A percentile compares a stretch with the other conserved stretches of the same genome.
phyloP scores from a whole-genome alignment of 2,113 vertebrate genomes.

The Paedocypris sp. region DNA sequence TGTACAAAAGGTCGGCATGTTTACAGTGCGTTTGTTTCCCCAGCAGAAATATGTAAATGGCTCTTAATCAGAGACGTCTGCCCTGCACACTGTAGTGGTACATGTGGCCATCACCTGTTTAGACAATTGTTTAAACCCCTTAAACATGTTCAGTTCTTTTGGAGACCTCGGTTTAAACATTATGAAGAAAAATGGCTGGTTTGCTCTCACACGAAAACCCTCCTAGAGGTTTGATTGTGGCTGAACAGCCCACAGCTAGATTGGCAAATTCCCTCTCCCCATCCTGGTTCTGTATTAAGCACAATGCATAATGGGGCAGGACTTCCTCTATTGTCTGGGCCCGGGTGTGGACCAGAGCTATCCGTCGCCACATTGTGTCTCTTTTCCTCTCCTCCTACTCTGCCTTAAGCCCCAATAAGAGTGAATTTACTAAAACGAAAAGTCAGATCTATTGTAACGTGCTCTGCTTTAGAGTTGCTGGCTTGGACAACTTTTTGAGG shows the following conservation, averaged over 20 bases:
- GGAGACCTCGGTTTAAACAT: constrained; percentile 1
- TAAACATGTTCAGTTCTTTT: neutral
- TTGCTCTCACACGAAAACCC: constrained; percentile 6
- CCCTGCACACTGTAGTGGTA: neutral
- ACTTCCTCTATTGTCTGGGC: constrained; percentile 28
- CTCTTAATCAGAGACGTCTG: constrained; percentile 10
- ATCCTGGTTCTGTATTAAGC: constrained; percentile 11
- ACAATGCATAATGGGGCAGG: constrained; percentile 26
- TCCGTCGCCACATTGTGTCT: constrained; percentile 25
- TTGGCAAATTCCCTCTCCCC: constrained; percentile 8
- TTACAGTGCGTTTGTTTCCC: constrained; percentile 8
- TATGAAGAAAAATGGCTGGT: neutral
- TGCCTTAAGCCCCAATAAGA: neutral
- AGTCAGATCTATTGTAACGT: no score
- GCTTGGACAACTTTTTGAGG: no score
- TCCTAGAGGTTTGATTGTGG: neutral
- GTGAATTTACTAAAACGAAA: neutral
- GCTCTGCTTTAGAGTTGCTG: no score
- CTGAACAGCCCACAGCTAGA: neutral
- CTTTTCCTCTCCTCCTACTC: constrained; percentile 20
- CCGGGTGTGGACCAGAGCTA: constrained; percentile 21
- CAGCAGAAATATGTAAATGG: constrained; percentile 1
- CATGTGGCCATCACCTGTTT: constrained; percentile 8
- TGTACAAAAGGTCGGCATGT: neutral
- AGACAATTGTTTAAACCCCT: neutral